phyloP scores from a whole-genome alignment of 1,140 invertebrate genomes.

The Gonatopus flavifemur region DNA sequence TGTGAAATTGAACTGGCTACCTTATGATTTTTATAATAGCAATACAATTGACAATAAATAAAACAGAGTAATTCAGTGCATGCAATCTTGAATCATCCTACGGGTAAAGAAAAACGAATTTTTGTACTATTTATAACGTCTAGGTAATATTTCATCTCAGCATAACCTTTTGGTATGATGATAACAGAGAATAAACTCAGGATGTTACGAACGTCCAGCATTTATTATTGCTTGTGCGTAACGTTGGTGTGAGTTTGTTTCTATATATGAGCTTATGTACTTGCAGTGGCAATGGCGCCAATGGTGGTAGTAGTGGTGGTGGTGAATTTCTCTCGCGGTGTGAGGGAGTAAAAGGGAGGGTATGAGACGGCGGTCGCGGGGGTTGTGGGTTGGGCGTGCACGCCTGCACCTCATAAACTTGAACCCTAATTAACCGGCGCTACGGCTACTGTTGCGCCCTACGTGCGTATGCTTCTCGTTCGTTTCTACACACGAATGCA shows the following conservation, averaged over 20 bases:
- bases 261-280: slow-evolving; percentile 22
- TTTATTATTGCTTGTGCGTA: slow-evolving; percentile 44
- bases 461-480: slow-evolving; percentile 54
- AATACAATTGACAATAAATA: too few species aligned
- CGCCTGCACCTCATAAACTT: slow-evolving; percentile 61
- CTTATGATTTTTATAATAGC: too few species aligned
- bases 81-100: too few species aligned
- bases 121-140: too few species aligned
- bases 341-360: background rate
- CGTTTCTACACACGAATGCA: slow-evolving; percentile 47
- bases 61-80: too few species aligned
- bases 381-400: slow-evolving; percentile 42
- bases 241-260: slow-evolving; percentile 48
- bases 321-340: background rate
- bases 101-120: too few species aligned
- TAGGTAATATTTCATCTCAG: too few species aligned
- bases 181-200: slow-evolving; percentile 37
- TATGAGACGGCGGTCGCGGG: slow-evolving; percentile 4
- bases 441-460: slow-evolving; percentile 57
- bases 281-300: slow-evolving; percentile 22
- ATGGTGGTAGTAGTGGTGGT: slow-evolving; percentile 12
- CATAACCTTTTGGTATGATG: too few species aligned
- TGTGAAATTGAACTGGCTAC: too few species aligned
- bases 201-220: slow-evolving; percentile 36
- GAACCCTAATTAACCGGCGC: slow-evolving; percentile 61